phyloP scores from a whole-genome alignment of 2,113 vertebrate species.

The Saguinus imperator region DNA sequence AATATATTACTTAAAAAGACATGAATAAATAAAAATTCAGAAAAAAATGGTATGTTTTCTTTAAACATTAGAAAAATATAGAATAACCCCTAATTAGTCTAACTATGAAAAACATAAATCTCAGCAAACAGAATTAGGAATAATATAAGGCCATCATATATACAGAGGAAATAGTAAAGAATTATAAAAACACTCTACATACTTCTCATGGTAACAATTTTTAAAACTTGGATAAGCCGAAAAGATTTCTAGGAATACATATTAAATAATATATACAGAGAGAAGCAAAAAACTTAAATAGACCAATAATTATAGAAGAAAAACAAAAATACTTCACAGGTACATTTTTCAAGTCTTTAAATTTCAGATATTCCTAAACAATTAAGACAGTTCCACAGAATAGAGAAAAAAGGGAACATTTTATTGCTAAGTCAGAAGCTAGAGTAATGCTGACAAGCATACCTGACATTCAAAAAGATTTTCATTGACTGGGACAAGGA shows the following conservation, averaged over 20 bases:
- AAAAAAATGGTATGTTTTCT: not conserved
- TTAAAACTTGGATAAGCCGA: constrained; percentile 9
- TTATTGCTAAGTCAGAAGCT: constrained; percentile 38
- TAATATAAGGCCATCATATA: not conserved
- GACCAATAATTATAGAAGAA: not conserved
- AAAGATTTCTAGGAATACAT: not conserved
- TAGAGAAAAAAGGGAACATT: not conserved
- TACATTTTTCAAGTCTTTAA: not conserved
- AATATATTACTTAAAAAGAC: not conserved
- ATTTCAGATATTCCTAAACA: constrained; percentile 29
- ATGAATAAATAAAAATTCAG: not conserved
- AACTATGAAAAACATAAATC: constrained; percentile 20
- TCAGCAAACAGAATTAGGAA: constrained; percentile 18
- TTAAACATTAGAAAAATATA: constrained; percentile 32
- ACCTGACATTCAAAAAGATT: constrained; percentile 27
- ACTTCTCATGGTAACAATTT: not conserved
- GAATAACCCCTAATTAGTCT: not conserved
- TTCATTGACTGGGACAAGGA: not conserved
- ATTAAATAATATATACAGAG: constrained; percentile 16
- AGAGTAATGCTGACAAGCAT: constrained; percentile 13
- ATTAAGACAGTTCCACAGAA: constrained; percentile 17
- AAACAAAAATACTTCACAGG: not conserved
- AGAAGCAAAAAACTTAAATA: constrained; percentile 31
- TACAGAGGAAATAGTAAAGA: not conserved
- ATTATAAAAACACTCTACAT: not conserved